Base-by-base conservation (phyloP, 2,797 vertebrate species). In the Austrolebias charrua region DNA sequence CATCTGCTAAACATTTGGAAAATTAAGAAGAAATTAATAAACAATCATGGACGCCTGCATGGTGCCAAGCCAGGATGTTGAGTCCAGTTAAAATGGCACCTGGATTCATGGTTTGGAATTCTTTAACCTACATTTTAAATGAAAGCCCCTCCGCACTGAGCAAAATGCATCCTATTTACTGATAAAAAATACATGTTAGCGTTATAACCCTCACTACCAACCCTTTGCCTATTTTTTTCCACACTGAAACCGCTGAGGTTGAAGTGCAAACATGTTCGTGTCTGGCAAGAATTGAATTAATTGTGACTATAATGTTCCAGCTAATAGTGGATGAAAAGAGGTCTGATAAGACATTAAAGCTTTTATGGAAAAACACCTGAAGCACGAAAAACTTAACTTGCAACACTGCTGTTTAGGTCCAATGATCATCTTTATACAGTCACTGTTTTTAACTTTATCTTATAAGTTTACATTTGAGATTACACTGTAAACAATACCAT, bases 1-100 rank as follows among this genome's bases (percentile, higher is more conserved):
- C 92, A 93, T 92, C 90, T 93, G 92, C 78, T 87, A 90, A 86
- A 80, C 87, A 92, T 93, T 93, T 89, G 75, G 59, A 73, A 73
- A 90, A 93, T 93, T 90, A 90, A 89, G 92, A 88, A 87, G 83
- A 91, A 88, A 92, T 92, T 86, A 92, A 90, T 92, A 85, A 88
- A 90, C 90, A 91, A 90, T 88, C 91, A 89, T 84, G 74, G 76
- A 72, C 60, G 67, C 66, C 78, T 91, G n/a, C n/a, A n/a, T n/a
- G 90, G 89, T 87, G 77, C 75, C 45, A 61, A 81, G 91, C 91
- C 90, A 90, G 75, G 83, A 81, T 78, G 87, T 86, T 84, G 73
- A 86, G 86, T 88, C 86, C 80, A 84, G 81, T 87, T 90, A 89
- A 24, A 92, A 88, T 89, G 80, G 88, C 89, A 89, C 80, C 88